A percentile compares a stretch with the other conserved stretches of the same genome.
These are phyloP conservation scores for Nasonia oneida DNA, from an alignment of 2,888 invertebrate species.

Conservation along the genomic window DNA sequence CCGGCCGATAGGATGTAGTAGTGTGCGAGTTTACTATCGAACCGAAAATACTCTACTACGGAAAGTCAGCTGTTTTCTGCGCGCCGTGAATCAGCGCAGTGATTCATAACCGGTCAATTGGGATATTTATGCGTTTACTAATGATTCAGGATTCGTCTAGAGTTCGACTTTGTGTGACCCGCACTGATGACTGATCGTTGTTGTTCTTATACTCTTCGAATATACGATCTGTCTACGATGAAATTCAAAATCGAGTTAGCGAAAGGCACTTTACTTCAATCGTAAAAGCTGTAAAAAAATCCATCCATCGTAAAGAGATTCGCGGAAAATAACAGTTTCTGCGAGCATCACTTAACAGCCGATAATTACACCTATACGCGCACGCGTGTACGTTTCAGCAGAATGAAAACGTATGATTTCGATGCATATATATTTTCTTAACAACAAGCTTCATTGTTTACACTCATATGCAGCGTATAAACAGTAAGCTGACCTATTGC, in stretches of 20 bases:
- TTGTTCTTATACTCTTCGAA: too few relatives aligned
- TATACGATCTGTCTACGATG: too few relatives aligned
- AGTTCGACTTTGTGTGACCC: not conserved
- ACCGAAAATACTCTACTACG: not conserved
- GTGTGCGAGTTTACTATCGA: too few relatives aligned
- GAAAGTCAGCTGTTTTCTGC: not conserved
- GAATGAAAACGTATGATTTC: not conserved
- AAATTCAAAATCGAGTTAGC: too few relatives aligned
- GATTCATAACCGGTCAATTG: conserved; percentile 14
- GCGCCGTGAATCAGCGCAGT: conserved; percentile 23
- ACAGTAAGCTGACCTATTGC: not conserved
- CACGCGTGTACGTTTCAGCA: not conserved
- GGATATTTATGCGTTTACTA: conserved; percentile 6
- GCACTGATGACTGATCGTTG: not conserved
- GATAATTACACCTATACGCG: not conserved
- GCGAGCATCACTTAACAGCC: not conserved
- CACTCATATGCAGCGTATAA: not conserved
- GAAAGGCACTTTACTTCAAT: too few relatives aligned
- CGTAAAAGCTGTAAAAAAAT: not conserved
- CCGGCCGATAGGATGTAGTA: not conserved
- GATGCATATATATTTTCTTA: not conserved
- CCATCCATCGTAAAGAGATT: not conserved
- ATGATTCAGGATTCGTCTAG: not conserved
- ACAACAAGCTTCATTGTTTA: not conserved
- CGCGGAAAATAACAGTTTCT: conserved; percentile 1